Evolutionary conservation across 2,888 invertebrate species (phyloP).

Genomic region (Ethmia dodecea): DNA sequence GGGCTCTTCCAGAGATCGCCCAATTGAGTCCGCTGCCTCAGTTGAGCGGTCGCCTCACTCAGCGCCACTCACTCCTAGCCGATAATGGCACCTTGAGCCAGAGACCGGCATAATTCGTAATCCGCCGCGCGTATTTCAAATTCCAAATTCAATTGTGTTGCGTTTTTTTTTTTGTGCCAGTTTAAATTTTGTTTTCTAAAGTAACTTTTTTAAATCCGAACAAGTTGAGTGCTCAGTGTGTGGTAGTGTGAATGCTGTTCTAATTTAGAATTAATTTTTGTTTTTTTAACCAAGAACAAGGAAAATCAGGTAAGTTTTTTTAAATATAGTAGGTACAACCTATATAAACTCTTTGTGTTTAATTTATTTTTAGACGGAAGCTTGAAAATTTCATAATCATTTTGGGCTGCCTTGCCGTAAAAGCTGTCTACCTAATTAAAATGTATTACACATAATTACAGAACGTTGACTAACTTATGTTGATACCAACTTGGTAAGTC

Average conservation of each 20-base stretch:
- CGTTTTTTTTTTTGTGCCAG: no score
- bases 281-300: not conserved
- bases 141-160: constrained; percentile 7
- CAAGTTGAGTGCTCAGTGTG: no score
- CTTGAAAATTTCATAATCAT: no score
- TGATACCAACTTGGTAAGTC: not conserved
- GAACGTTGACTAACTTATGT: not conserved
- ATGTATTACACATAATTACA: not conserved
- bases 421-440: not conserved
- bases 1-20: constrained; percentile 19
- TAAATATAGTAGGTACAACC: not conserved
- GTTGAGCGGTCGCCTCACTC: constrained; percentile 29
- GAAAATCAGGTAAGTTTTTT: not conserved
- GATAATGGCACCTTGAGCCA: not conserved
- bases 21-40: constrained; percentile 22
- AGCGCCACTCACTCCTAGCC: constrained; percentile 26
- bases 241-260: not conserved
- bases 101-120: no score
- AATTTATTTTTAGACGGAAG: no score
- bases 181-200: not conserved
- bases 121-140: constrained; percentile 18
- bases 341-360: no score
- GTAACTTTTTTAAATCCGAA: not conserved
- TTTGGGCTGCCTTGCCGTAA: no score
- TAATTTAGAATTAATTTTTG: not conserved